Percentiles rank a stretch among this genome's conserved stretches.
These are phyloP conservation scores for Tachypleus tridentatus DNA, from an alignment of 1,140 invertebrate genomes.

Conservation along the genomic window DNA sequence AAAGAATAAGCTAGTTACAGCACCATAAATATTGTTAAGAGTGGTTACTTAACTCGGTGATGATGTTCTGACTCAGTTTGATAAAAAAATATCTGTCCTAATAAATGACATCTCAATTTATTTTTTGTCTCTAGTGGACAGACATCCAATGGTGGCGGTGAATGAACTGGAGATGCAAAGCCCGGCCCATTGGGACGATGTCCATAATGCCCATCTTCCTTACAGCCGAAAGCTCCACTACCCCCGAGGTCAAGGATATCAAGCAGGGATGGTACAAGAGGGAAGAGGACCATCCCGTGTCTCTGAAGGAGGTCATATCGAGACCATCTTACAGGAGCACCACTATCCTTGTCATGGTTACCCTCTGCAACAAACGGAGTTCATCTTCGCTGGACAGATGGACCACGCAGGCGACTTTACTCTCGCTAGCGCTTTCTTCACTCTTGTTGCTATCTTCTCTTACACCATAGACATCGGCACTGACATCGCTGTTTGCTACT, in stretches of 20 bases:
- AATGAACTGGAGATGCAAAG: not conserved
- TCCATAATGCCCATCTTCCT: not conserved
- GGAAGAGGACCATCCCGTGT: not conserved
- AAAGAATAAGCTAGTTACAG: not conserved
- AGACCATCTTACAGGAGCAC: no score
- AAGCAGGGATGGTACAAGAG: slow-evolving; percentile 6
- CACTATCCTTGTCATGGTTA: no score
- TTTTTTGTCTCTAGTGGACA: not conserved
- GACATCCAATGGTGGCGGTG: not conserved
- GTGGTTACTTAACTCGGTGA: not conserved
- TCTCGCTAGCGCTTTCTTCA: not conserved
- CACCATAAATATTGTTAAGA: not conserved
- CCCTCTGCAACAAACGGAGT: no score
- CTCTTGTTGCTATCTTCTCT: slow-evolving; percentile 16
- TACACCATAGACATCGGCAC: slow-evolving; percentile 20
- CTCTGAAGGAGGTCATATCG: no score
- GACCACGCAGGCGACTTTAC: no score
- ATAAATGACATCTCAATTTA: not conserved
- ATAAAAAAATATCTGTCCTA: not conserved
- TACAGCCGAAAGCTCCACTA: slow-evolving; percentile 3
- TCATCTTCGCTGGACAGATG: no score
- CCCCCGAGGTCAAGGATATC: not conserved
- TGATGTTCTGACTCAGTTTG: not conserved
- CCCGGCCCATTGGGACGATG: not conserved
- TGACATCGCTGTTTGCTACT: slow-evolving; percentile 20